Evolutionary conservation across 2,797 vertebrate genomes (phyloP).

Genomic region (Pseudotriccus pelzelni): DNA sequence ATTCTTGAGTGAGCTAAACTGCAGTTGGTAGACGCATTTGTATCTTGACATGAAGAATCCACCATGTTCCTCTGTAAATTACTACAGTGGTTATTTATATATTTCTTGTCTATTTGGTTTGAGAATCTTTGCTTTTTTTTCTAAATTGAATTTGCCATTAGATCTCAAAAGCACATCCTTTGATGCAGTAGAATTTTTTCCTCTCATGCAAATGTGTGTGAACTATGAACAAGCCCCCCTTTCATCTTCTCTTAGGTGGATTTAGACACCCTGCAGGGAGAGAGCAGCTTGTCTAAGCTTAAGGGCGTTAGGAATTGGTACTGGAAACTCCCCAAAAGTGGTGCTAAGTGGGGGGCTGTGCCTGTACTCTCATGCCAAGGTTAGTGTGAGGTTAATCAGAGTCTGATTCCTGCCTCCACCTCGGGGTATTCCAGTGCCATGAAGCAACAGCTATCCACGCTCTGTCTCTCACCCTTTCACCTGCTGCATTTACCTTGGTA

Average conservation of each 20-base stretch:
- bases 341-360: neutral
- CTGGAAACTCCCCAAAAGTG: neutral
- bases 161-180: neutral
- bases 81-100: neutral
- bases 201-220: neutral
- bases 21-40: neutral
- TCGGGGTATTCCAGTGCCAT: neutral
- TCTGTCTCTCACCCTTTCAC: neutral
- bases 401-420: neutral
- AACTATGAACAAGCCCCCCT: neutral
- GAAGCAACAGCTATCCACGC: neutral
- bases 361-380: neutral
- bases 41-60: neutral
- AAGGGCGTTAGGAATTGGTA: neutral
- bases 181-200: neutral
- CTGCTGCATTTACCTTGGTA: neutral
- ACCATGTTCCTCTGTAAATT: neutral
- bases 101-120: neutral
- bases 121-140: neutral
- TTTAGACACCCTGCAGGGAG: neutral
- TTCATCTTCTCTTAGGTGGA: neutral
- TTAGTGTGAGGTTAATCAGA: neutral
- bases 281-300: neutral
- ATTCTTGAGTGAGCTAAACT: conserved; percentile 7
- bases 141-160: neutral